Evolutionary conservation across 2,888 invertebrate genomes (phyloP).

Genomic region (Lasioglossum oenotherae): DNA sequence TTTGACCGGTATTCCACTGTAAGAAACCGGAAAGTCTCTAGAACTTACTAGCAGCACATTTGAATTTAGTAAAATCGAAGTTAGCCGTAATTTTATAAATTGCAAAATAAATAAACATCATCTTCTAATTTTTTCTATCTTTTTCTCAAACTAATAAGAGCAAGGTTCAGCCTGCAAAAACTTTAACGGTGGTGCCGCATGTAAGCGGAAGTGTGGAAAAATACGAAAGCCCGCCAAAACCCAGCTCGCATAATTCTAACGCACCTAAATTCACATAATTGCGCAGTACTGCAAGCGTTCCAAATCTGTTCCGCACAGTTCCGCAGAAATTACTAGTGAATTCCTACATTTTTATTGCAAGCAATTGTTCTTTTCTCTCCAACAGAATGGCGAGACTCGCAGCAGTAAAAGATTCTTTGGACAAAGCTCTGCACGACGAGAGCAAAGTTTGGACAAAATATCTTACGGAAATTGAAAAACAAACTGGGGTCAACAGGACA

Average conservation of each 20-base stretch:
- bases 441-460: conserved; percentile 90
- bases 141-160: neutral
- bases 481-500: conserved; percentile 90
- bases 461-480: conserved; percentile 89
- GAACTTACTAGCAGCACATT: neutral
- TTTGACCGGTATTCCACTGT: neutral
- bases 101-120: neutral
- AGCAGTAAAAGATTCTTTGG: conserved; percentile 87
- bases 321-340: conserved; percentile 5
- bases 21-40: neutral
- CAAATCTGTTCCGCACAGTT: neutral
- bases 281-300: neutral
- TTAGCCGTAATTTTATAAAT: neutral
- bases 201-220: neutral
- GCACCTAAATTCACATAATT: neutral
- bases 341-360: neutral
- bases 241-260: neutral
- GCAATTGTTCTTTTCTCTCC: conserved; percentile 16
- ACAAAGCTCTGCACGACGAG: conserved; percentile 88
- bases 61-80: neutral
- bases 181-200: neutral
- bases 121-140: neutral
- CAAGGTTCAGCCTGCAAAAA: neutral
- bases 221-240: neutral
- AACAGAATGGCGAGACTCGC: conserved; percentile 83